phyloP scores from a whole-genome alignment of 1,140 invertebrate species.

The Apis mellifera region Amel_HAv3.1 CM009942.2:6080001-6080500 shows the following conservation, averaged over 20 bases:
- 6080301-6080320: constrained; percentile 40
- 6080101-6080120: not conserved
- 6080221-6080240: constrained; percentile 7
- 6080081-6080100: not conserved
- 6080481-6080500: not conserved
- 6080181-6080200: no score
- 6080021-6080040: not conserved
- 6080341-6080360: not conserved
- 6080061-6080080: not conserved
- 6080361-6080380: not conserved
- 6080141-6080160: not conserved
- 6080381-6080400: not conserved
- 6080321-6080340: constrained; percentile 44
- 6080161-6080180: not conserved
- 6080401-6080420: not conserved
- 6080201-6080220: no score
- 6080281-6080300: constrained; percentile 58
- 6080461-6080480: not conserved
- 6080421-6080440: not conserved
- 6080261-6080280: constrained; percentile 53
- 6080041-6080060: not conserved
- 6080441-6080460: not conserved
- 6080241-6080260: not conserved
- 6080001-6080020: not conserved
- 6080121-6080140: not conserved